Conservation (phyloP, 2,888 invertebrate genomes). For the Xestia rhomboidea region DNA sequence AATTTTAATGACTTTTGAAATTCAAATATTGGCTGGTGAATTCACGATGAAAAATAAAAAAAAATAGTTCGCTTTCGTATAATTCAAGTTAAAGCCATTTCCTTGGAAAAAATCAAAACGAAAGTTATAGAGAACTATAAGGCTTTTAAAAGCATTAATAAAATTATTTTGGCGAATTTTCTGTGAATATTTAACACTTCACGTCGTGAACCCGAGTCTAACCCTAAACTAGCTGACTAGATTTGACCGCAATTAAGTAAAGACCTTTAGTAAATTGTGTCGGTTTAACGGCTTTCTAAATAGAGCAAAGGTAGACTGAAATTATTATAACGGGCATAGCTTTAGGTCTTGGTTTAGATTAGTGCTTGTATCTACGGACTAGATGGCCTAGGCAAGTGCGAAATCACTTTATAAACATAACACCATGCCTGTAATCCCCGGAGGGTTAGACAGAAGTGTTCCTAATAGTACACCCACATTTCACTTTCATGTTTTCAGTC, state of each 20-base stretch:
- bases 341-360: conserved; percentile 21
- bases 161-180: not conserved
- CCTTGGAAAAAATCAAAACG: no score
- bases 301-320: conserved; percentile 31
- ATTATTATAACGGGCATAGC: conserved; percentile 52
- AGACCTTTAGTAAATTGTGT: conserved; percentile 70
- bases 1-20: no score
- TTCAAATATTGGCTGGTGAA: no score
- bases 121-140: not conserved
- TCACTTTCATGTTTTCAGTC: no score
- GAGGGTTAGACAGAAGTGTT: not conserved
- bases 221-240: conserved; percentile 32
- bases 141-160: not conserved
- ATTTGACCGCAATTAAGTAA: conserved; percentile 72
- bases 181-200: conserved; percentile 29
- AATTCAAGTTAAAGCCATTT: no score
- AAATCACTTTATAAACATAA: not conserved
- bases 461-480: no score
- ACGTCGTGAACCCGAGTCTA: conserved; percentile 10
- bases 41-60: no score
- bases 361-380: conserved; percentile 4
- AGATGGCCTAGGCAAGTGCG: not conserved
- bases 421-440: not conserved
- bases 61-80: no score
- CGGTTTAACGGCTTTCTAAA: conserved; percentile 61